Evolutionary conservation across 1,140 invertebrate genomes (phyloP), one percentile per base, ranked within the genome.

Genomic region (Trichonephila inaurata): DNA sequence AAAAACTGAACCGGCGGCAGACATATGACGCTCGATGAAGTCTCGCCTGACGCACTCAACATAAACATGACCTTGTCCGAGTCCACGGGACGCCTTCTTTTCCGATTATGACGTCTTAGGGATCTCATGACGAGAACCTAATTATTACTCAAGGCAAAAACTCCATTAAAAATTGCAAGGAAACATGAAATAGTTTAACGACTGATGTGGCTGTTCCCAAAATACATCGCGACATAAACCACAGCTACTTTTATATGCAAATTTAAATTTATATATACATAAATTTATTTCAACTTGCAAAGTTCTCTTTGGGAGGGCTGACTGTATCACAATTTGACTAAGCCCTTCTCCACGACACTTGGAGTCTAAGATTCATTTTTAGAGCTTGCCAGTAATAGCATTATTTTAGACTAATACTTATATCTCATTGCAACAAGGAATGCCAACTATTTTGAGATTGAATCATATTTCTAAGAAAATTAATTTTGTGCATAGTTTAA

Each of bases 131-230:
- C 16, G 62, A 33, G 28, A 40, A 40, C 72, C 33, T 40, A 77
- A 40, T 77, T 40, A 77, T 77, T 77, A 77, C 24, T 33, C 69
- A 33, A 77, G 69, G 69, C 28, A 77, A 77, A 28, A 77, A 72
- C 16, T 72, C 28, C 28, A 28, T 72, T 24, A 69, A 69, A n/a
- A 3, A 24, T 69, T 28, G 66, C 66, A 69, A 24, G 8, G 21
- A 69, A 21, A 4, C 4, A n/a, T 69, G 66, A n/a, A 69, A 69
- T 24, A n/a, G 51, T 69, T 28, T 10, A 4, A 14, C 10, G 51
- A 51, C n/a, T n/a, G 21, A 69, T 24, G 10, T 28, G 21, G 1
- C n/a, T 28, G 12, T 69, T 69, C 66, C n/a, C n/a, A 12, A 28
- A 12, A 69, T 69, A 69, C 24, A 24, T 28, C n/a, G 2, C 21